Conservation (phyloP, 2,797 vertebrate species). For the Phylloscopus collybita region DNA sequence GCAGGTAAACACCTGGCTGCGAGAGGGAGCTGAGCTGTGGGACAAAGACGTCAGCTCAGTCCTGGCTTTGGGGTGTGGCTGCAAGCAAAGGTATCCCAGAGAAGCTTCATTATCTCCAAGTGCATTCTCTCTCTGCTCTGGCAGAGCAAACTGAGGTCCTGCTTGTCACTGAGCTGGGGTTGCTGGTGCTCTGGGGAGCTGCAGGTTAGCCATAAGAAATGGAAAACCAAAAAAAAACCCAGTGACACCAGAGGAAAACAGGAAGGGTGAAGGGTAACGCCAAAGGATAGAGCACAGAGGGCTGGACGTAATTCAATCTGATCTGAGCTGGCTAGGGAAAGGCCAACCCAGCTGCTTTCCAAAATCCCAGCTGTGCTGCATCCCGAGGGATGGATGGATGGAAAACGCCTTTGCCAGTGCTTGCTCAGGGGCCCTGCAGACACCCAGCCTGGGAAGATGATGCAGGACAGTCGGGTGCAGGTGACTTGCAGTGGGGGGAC, state of each 20-base stretch:
- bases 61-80: accelerated
- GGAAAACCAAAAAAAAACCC: background rate
- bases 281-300: background rate
- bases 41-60: background rate
- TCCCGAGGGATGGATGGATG: background rate
- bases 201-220: background rate
- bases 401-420: background rate
- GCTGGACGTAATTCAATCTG: accelerated
- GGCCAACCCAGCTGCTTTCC: background rate
- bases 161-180: accelerated
- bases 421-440: too few relatives aligned
- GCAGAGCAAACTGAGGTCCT: background rate
- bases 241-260: background rate
- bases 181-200: background rate
- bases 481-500: accelerated
- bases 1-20: background rate
- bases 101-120: background rate
- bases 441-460: background rate
- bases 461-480: accelerated
- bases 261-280: background rate
- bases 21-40: background rate
- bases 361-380: background rate
- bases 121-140: background rate
- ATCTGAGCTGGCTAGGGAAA: background rate
- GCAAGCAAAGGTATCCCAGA: background rate